Percentiles rank a stretch among this genome's conserved stretches.
Conservation (phyloP, 2,797 vertebrate genomes). For the Periophthalmus magnuspinnatus region DNA sequence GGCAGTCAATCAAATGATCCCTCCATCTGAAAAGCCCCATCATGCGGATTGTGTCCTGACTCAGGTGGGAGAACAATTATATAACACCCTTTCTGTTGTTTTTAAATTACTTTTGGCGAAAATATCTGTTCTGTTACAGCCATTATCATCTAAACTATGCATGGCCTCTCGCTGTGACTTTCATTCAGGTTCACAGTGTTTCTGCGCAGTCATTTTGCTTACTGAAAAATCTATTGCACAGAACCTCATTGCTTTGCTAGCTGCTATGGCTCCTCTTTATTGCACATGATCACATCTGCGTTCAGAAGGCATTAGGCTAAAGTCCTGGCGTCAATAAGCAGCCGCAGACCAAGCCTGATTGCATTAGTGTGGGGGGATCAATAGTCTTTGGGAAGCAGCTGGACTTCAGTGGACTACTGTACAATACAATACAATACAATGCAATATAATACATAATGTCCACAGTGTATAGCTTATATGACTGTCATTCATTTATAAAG, state of each 20-base stretch:
- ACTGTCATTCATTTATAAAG: conserved; percentile 40
- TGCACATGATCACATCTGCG: conserved; percentile 46
- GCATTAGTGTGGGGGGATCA: conserved; percentile 50
- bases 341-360: conserved; percentile 36
- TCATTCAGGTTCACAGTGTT: neutral
- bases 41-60: conserved; percentile 17
- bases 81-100: conserved; percentile 13
- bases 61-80: conserved; percentile 24
- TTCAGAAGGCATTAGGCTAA: conserved; percentile 57
- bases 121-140: neutral
- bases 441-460: too few relatives aligned
- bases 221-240: neutral
- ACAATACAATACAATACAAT: conserved; percentile 18
- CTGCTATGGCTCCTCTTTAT: conserved; percentile 22
- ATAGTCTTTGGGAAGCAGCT: conserved; percentile 43
- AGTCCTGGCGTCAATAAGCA: conserved; percentile 37
- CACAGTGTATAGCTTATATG: conserved; percentile 25
- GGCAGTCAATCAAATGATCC: conserved; percentile 42
- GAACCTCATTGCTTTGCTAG: conserved; percentile 1
- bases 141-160: neutral
- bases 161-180: neutral
- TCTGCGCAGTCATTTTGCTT: neutral
- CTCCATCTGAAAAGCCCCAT: conserved; percentile 23
- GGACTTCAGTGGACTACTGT: conserved; percentile 19
- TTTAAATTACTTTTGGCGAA: neutral